Evolutionary conservation across 2,797 vertebrate genomes (phyloP).

Genomic region (Hybognathus amarus): DNA sequence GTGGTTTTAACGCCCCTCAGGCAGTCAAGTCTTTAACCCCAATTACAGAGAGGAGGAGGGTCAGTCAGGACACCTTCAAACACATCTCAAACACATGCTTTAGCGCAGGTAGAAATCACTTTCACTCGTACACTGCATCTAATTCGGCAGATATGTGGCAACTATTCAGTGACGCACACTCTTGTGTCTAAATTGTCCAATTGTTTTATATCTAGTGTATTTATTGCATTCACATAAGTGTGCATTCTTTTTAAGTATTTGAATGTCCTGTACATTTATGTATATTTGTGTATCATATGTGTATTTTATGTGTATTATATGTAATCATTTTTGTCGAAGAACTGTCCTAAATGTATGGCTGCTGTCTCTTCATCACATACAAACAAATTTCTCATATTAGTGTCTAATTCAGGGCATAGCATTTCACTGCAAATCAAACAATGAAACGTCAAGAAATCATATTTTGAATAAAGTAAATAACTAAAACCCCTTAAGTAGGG

Average conservation of each 20-base stretch:
- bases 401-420: neutral
- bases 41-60: constrained; percentile 38
- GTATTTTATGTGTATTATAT: neutral
- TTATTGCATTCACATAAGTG: neutral
- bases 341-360: neutral
- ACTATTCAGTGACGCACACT: neutral
- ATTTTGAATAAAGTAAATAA: neutral
- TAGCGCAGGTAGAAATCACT: neutral
- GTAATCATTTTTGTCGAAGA: neutral
- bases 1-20: constrained; percentile 6
- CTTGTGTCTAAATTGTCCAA: neutral
- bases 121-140: neutral
- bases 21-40: constrained; percentile 36
- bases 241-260: neutral
- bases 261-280: neutral
- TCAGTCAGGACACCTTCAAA: neutral
- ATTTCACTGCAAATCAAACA: neutral
- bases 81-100: neutral
- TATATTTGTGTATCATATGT: neutral
- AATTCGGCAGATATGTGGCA: neutral
- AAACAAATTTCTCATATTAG: neutral
- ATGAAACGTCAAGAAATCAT: neutral
- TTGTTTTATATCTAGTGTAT: neutral
- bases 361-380: neutral
- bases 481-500: neutral